Base-by-base conservation (phyloP, 1,140 invertebrate species). In the Stegodyphus dumicola region DNA sequence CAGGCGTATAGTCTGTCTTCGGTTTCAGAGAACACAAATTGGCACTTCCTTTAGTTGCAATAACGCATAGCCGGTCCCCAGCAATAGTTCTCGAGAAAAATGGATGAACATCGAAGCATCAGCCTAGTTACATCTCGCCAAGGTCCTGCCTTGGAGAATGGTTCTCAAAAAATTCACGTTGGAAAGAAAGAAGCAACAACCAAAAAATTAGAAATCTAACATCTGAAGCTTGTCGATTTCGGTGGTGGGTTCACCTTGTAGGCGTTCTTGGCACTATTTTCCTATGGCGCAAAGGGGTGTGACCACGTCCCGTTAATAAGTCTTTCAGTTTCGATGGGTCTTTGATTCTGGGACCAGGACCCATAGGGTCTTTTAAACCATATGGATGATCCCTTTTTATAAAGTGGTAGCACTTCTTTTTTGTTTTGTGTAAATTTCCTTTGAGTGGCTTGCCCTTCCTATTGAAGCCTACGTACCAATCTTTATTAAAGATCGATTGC, bases 391-490 rank as follows among this genome's bases (percentile, higher is more conserved):
- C 84, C 17, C 84, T 64, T 48, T 86, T 86, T 56, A 86, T 51
- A 60, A 86, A 86, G 17, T 66, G 56, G 18, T 78, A 86, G 51
- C 84, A 86, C 69, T 64, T 49, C 17, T 78, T 78, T 6, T 52
- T 6, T n/a, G 56, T 71, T n/a, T 75, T 71, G 18, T 86, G 18
- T 5, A 65, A 51, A 9, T 15, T 74, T 33, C 76, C 84, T 66
- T 73, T 86, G 33, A 86, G 67, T 33, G 84, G 76, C 18, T 79
- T 86, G 7, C 84, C 84, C 66, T 64, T 78, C 51, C 53, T 71
- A 17, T 86, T 86, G 60, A 86, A 86, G 60, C 84, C 84, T 13
- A 86, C 75, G 70, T 74, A 86, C 84, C 84, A 86, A 11, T 54
- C n/a, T 0, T 76, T 17, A 48, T 86, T 64, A 69, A 74, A 56